phyloP scores from a whole-genome alignment of 2,888 invertebrate genomes.

The Phoenoteleia sp. region DNA sequence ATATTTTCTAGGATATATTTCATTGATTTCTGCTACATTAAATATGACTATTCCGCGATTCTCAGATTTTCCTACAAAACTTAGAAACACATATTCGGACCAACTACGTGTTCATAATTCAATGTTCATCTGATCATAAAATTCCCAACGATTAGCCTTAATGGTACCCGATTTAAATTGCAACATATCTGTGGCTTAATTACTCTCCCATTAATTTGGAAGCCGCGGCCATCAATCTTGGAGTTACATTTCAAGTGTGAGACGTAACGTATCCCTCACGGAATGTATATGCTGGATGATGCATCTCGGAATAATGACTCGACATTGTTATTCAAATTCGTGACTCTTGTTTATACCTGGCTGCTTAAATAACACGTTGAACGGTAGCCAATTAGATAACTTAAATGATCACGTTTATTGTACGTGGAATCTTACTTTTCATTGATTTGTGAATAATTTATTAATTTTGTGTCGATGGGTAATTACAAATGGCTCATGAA shows the following conservation, averaged over 20 bases:
- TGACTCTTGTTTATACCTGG: constrained; percentile 56
- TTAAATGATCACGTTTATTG: constrained; percentile 46
- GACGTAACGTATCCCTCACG: constrained; percentile 46
- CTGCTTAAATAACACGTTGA: constrained; percentile 55
- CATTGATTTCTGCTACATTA: too few species aligned
- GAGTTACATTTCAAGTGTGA: constrained; percentile 45
- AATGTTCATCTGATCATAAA: constrained; percentile 23
- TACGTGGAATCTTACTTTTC: constrained; percentile 38
- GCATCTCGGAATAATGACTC: constrained; percentile 52
- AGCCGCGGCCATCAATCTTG: constrained; percentile 58
- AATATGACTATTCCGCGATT: too few species aligned
- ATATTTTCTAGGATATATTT: too few species aligned
- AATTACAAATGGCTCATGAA: constrained; percentile 33
- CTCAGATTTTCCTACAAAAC: too few species aligned
- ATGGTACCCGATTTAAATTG: constrained; percentile 61
- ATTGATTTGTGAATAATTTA: constrained; percentile 39
- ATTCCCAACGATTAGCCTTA: constrained; percentile 48
- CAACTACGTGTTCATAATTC: constrained; percentile 1
- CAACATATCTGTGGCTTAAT: constrained; percentile 59
- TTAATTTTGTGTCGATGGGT: constrained; percentile 29
- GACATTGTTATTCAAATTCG: constrained; percentile 63
- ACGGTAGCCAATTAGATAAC: constrained; percentile 54
- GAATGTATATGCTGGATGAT: constrained; percentile 43
- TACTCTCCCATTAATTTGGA: constrained; percentile 62
- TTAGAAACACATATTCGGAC: background rate